Conservation (phyloP, 35 echinoderm and acorn worm species). For the Heliocidaris tuberculata region DNA sequence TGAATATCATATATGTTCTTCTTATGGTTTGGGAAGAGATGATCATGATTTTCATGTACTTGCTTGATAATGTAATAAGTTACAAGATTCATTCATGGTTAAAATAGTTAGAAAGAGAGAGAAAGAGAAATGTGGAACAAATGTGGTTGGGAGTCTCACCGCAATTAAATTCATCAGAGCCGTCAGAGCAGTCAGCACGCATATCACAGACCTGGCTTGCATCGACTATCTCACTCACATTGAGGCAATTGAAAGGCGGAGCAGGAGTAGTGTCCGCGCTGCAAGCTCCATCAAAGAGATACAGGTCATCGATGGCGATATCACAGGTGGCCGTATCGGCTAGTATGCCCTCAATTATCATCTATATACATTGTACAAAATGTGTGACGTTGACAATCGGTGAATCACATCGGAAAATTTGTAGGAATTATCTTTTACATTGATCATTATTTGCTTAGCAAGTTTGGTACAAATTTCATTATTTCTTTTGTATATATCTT, state of each 20-base stretch:
- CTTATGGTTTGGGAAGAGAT: too few relatives aligned
- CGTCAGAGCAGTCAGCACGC: neutral
- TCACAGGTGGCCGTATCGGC: neutral
- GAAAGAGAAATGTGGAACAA: neutral
- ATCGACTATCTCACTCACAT: neutral
- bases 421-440: too few relatives aligned
- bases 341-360: conserved; percentile 5
- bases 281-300: conserved; percentile 7
- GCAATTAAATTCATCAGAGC: neutral
- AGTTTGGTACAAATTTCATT: too few relatives aligned
- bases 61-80: too few relatives aligned
- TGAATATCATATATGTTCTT: too few relatives aligned
- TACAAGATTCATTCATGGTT: too few relatives aligned
- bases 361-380: neutral
- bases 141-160: neutral
- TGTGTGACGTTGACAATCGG: too few relatives aligned
- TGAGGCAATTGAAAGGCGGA: neutral
- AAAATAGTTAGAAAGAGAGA: too few relatives aligned
- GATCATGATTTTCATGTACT: too few relatives aligned
- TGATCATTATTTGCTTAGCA: too few relatives aligned
- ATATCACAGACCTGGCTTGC: conserved; percentile 10
- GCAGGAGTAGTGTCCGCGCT: neutral
- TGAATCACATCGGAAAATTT: too few relatives aligned
- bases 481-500: too few relatives aligned
- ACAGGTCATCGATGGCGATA: conserved; percentile 44